Evolutionary conservation across 2,113 vertebrate genomes (phyloP).

Genomic region (Empidonax alnorum): DNA sequence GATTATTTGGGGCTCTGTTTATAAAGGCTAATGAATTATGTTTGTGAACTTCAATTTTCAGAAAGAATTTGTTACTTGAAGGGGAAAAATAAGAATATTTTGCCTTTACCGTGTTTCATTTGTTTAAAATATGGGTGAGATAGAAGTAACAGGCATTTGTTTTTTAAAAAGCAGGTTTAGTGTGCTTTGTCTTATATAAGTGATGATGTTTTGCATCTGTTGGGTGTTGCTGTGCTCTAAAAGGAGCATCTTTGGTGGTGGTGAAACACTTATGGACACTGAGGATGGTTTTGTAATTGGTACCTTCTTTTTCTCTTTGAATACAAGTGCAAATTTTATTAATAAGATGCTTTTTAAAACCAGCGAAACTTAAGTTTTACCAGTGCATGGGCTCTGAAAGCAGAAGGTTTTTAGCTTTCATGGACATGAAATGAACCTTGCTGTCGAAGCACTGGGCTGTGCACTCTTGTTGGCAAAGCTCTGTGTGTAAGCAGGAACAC

Average conservation of each 20-base stretch:
- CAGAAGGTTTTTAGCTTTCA: neutral
- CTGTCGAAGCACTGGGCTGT: neutral
- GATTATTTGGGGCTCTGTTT: neutral
- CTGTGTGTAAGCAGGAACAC: neutral
- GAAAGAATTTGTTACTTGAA: neutral
- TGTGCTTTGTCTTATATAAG: neutral
- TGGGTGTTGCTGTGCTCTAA: neutral
- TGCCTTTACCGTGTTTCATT: neutral
- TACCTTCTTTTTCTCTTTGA: neutral
- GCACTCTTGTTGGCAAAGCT: neutral
- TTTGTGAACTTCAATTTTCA: neutral
- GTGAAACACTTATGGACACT: neutral
- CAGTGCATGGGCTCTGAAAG: neutral
- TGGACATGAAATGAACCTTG: neutral
- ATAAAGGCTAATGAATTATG: neutral
- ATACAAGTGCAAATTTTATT: neutral
- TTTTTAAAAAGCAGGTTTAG: neutral
- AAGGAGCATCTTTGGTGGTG: neutral
- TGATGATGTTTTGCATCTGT: neutral
- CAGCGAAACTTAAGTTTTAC: neutral
- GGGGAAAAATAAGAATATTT: neutral
- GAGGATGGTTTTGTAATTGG: neutral
- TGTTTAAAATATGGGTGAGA: neutral
- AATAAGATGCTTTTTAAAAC: neutral
- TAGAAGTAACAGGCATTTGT: neutral